Conservation (phyloP, 2,797 vertebrate genomes). For the Spea hammondii region DNA sequence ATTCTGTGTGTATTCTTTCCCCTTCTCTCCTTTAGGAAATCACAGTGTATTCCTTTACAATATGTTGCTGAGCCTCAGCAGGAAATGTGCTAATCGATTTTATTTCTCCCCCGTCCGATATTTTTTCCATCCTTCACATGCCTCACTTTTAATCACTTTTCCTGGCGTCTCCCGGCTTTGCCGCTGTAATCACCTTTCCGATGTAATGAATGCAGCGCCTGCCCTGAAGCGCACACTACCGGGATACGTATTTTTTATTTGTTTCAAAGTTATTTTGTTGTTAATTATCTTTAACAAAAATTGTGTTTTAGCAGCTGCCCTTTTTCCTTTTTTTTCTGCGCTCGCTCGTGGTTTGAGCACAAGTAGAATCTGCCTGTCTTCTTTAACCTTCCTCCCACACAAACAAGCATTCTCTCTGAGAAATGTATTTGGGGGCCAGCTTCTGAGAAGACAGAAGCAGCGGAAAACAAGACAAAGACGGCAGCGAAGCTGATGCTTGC, state of each 20-base stretch:
- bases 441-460: constrained; percentile 62
- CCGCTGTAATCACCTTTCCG: constrained; percentile 23
- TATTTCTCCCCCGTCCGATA: background rate
- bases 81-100: constrained; percentile 29
- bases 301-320: constrained; percentile 6
- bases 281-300: constrained; percentile 24
- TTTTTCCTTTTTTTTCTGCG: background rate
- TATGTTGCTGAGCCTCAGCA: background rate
- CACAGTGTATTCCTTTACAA: no score
- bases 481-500: constrained; percentile 45
- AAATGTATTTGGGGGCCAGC: constrained; percentile 57
- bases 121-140: constrained; percentile 26
- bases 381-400: constrained; percentile 36
- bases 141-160: constrained; percentile 41
- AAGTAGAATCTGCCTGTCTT: constrained; percentile 27
- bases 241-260: constrained; percentile 13
- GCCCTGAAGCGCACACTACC: constrained; percentile 27
- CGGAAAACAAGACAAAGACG: constrained; percentile 57
- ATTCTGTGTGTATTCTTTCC: no score
- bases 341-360: background rate
- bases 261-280: constrained; percentile 17
- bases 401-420: constrained; percentile 40
- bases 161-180: background rate
- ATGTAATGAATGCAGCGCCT: constrained; percentile 36
- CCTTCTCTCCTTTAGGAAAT: no score